Base-by-base conservation (phyloP, 2,113 vertebrate species). In the Xenopus laevis region DNA sequence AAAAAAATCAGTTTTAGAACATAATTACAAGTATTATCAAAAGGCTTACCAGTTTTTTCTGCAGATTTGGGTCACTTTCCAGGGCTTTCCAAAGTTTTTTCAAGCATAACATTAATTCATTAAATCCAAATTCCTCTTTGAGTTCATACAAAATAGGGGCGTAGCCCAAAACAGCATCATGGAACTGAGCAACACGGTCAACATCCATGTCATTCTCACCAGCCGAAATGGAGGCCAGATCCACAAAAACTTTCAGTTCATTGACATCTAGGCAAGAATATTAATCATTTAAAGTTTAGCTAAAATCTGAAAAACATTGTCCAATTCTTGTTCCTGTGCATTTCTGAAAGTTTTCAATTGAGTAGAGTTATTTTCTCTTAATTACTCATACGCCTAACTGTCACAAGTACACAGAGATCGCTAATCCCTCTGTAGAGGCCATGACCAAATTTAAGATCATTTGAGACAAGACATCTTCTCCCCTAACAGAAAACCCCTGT, bases 171-270 rank as follows among this genome's bases (percentile, higher is more conserved):
- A 98, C 90, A 0, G 95, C 82, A 3, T 96, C 94, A 0, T 98
- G 96, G 84, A 99, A 98, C 69, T 93, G 98, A 0, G 96, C 94
- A 9, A 98, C 97, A 0, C 96, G 89, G 79, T 96, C 97, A 69
- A 98, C 94, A 0, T 99, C 96, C 80, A 98, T 92, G 84, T 97
- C 96, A 0, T 97, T 98, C 87, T 99, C 97, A 68, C 97, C 97
- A 3, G 97, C 97, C 11, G 95, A 99, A 81, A 99, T 99, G 72
- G 96, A 96, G 0, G 97, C 97, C 88, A 99, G 77, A 84, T 99
- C 96, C 59, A 99, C 95, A 68, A 99, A 99, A 10, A 99, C 97
- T 76, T 98, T 98, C 81, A 99, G 82, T 80, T 98, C 96, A 6
- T 93, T 95, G 45, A 94, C 90, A 82, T 93, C 97, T 99, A 67